Conservation (phyloP, 1,140 invertebrate species). For the Pogonus chalceus region DNA sequence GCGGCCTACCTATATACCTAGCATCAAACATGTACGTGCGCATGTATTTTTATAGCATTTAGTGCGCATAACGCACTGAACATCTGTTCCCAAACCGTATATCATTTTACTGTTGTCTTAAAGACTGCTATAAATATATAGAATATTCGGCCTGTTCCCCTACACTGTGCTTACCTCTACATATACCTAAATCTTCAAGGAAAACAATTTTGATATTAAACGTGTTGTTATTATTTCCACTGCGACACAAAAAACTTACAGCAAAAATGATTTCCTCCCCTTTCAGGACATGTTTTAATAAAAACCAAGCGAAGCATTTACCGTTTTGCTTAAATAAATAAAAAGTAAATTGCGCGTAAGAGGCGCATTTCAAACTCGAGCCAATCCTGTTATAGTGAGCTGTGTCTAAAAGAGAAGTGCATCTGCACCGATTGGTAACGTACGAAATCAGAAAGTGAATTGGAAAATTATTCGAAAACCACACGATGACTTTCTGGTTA, state of each 20-base stretch:
- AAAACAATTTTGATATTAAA: conserved; percentile 13
- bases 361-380: conserved; percentile 9
- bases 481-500: too few relatives aligned
- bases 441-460: conserved; percentile 6
- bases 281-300: conserved; percentile 15
- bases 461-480: conserved; percentile 4
- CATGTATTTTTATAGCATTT: conserved; percentile 12
- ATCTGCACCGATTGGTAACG: not conserved
- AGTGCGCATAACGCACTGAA: conserved; percentile 11
- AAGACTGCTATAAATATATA: conserved; percentile 17
- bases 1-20: not conserved
- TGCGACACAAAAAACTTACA: conserved; percentile 6
- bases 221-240: not conserved
- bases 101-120: conserved; percentile 16
- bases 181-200: conserved; percentile 9
- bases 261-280: conserved; percentile 11
- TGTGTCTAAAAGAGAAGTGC: conserved; percentile 6
- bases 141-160: conserved; percentile 11
- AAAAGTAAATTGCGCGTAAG: conserved; percentile 19
- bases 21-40: not conserved
- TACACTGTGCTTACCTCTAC: not conserved
- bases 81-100: conserved; percentile 15
- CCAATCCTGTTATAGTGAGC: conserved; percentile 8
- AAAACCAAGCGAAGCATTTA: conserved; percentile 16
- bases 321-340: conserved; percentile 16